Percentiles rank a stretch among this genome's conserved stretches.
Conservation (phyloP, 2,113 vertebrate species). For the Oophaga pumilio region DNA sequence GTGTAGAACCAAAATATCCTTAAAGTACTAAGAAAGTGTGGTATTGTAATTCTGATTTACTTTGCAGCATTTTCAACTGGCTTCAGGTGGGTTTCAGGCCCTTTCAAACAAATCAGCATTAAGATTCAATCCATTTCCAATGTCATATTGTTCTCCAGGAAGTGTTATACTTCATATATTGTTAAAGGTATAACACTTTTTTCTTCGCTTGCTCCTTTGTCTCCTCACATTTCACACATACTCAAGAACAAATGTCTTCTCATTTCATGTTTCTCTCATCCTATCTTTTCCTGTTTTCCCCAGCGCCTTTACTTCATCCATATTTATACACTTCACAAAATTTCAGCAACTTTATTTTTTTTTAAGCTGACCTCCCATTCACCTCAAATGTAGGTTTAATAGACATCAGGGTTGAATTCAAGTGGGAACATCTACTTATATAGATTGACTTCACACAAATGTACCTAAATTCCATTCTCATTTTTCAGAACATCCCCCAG, state of each 20-base stretch:
- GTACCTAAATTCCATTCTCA: constrained; percentile 54
- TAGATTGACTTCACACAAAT: constrained; percentile 57
- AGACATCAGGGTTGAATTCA: constrained; percentile 45
- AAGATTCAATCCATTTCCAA: not conserved
- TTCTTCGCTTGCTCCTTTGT: constrained; percentile 37
- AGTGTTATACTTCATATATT: constrained; percentile 21
- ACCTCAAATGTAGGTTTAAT: constrained; percentile 49
- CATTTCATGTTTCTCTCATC: constrained; percentile 43
- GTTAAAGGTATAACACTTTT: constrained; percentile 40
- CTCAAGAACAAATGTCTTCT: constrained; percentile 33
- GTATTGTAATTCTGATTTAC: not conserved
- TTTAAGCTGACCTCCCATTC: constrained; percentile 52
- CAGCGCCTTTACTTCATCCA: constrained; percentile 44
- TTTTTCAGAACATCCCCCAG: constrained; percentile 46
- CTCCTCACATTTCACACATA: constrained; percentile 54
- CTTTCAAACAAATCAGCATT: not conserved
- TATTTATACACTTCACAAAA: constrained; percentile 53
- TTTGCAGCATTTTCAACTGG: not conserved
- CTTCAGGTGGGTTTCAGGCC: not conserved
- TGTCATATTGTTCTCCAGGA: constrained; percentile 2
- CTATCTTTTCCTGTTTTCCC: constrained; percentile 41
- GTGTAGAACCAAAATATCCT: not conserved
- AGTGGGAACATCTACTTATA: constrained; percentile 56
- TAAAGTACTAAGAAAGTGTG: not conserved
- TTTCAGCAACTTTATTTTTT: constrained; percentile 48